A percentile compares a stretch with the other conserved stretches of the same genome.
phyloP scores from a whole-genome alignment of 2,797 vertebrate species.

The Crenuchus spilurus region DNA sequence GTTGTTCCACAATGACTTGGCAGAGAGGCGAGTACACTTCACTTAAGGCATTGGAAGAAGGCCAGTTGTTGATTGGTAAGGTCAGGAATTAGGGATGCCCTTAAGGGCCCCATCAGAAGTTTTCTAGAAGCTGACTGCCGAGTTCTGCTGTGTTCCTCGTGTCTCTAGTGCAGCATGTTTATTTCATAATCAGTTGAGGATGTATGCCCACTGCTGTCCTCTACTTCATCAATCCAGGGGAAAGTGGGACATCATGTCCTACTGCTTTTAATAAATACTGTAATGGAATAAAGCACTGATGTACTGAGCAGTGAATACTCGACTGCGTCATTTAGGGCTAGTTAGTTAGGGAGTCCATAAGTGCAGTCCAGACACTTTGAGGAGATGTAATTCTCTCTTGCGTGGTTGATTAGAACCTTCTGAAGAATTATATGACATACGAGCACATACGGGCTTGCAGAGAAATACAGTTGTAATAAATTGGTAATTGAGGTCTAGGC shows the following conservation, averaged over 20 bases:
- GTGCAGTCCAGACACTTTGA: background rate
- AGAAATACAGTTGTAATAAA: background rate
- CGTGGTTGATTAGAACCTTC: background rate
- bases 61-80: slow-evolving; percentile 36
- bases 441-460: background rate
- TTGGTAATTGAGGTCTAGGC: background rate
- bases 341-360: background rate
- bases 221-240: slow-evolving; percentile 30
- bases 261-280: slow-evolving; percentile 43
- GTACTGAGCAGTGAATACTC: background rate
- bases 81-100: slow-evolving; percentile 36
- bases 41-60: slow-evolving; percentile 18
- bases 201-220: slow-evolving; percentile 22
- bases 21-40: slow-evolving; percentile 2
- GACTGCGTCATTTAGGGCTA: background rate
- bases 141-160: slow-evolving; percentile 4
- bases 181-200: slow-evolving; percentile 29
- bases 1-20: slow-evolving; percentile 6
- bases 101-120: slow-evolving; percentile 24
- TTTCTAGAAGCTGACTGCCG: slow-evolving; percentile 11
- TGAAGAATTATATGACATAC: background rate
- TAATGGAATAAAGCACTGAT: slow-evolving; percentile 4
- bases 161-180: slow-evolving; percentile 23
- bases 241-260: slow-evolving; percentile 46
- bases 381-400: background rate